These are phyloP conservation scores for Nannospalax galili DNA, from an alignment of 2,113 vertebrate species.

Conservation along the genomic window DNA sequence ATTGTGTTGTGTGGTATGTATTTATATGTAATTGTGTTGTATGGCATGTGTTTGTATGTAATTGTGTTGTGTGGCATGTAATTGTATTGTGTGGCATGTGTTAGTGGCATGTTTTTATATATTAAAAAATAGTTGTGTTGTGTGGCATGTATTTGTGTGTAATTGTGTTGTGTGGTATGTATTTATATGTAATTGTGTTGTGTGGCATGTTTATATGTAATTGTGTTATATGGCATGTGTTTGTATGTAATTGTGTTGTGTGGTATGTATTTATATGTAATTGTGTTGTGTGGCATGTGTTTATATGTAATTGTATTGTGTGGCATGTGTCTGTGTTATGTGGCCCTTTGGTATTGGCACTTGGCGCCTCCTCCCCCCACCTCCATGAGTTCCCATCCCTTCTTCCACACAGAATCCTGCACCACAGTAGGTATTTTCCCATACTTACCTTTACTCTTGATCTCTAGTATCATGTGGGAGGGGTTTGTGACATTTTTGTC, in stretches of 20 bases:
- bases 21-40: too few relatives aligned
- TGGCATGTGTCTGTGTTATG: too few relatives aligned
- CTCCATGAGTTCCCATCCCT: not conserved
- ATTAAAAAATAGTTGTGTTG: not conserved
- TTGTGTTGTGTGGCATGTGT: not conserved
- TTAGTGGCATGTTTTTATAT: too few relatives aligned
- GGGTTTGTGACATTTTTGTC: not conserved
- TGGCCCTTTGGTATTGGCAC: not conserved
- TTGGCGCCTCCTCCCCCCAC: not conserved
- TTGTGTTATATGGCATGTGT: not conserved
- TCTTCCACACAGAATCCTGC: not conserved
- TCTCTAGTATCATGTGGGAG: not conserved
- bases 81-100: not conserved
- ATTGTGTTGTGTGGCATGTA: not conserved
- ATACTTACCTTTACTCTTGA: not conserved
- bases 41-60: not conserved
- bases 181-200: not conserved
- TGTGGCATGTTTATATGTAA: too few relatives aligned
- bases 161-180: not conserved
- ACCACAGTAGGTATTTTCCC: not conserved
- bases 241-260: not conserved
- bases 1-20: not conserved
- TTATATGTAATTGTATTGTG: not conserved
- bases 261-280: too few relatives aligned
- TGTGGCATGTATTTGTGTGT: too few relatives aligned